Conservation (phyloP, 2,113 vertebrate species). For the Ictalurus punctatus region DNA sequence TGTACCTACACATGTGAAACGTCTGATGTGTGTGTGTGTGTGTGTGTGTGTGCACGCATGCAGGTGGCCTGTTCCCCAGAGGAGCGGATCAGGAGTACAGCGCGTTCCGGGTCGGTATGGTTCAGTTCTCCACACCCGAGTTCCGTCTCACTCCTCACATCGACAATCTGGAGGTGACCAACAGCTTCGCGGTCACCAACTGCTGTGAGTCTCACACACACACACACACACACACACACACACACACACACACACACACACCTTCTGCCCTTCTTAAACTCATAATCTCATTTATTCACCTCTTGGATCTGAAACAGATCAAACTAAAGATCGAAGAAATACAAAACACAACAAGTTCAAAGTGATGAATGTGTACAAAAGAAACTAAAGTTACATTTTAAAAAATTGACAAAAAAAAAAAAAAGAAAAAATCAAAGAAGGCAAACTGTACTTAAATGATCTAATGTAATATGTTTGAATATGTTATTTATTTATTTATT, state of each 20-base stretch:
- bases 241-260: neutral
- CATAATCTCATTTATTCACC: neutral
- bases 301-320: neutral
- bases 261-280: neutral
- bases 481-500: neutral
- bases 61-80: constrained; percentile 96
- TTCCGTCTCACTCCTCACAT: constrained; percentile 96
- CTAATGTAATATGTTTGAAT: neutral
- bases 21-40: constrained; percentile 1
- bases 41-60: constrained; percentile 25
- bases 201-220: constrained; percentile 84
- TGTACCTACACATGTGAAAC: neutral
- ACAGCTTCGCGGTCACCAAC: constrained; percentile 98
- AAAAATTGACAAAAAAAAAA: neutral
- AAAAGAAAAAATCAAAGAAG: neutral
- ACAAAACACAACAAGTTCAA: neutral
- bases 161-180: constrained; percentile 98
- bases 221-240: neutral
- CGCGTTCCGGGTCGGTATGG: constrained; percentile 97
- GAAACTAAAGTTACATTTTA: neutral
- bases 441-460: neutral
- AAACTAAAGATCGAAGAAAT: neutral
- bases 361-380: neutral
- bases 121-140: constrained; percentile 91
- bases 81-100: constrained; percentile 99